Base-by-base conservation (phyloP, 2,797 vertebrate species). In the Heterohyrax brucei region DNA sequence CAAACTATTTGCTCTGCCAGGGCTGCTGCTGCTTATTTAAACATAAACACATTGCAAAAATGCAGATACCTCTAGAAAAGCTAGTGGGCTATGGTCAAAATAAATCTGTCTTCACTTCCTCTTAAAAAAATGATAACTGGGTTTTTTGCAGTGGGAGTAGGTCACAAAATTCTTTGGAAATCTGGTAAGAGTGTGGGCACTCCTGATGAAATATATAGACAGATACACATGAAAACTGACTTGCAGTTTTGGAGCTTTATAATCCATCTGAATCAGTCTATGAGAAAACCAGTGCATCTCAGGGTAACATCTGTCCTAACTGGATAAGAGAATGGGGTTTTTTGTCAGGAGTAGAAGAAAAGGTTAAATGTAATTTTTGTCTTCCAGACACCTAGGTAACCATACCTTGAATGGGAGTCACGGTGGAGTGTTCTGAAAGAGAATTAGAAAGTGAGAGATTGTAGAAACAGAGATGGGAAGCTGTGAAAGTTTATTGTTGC, bases 51-150 rank as follows among this genome's bases (percentile, higher is more conserved):
- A 9, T 89, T 59, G 22, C 39, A 24, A 88, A 94, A 78, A 59
- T 78, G 18, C 13, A 53, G 7, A 73, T 72, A 28, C n/a, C 21
- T 94, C 46, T 85, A 87, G 68, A 90, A 66, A 93, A 46, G 19
- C 78, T 70, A 96, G 33, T 73, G 33, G 56, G 8, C 56, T 72
- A 10, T 13, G 5, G 10, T 68, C 48, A 82, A 75, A 80, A 12
- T 83, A 81, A 79, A 76, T 26, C 24, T 24, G 28, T 91, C 77
- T 93, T 7, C 26, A 39, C 91, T 96, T 83, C 28, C 28, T 94
- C 62, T 21, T 81, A 33, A 95, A 87, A 68, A 95, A 90, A 70
- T 72, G 83, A 81, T 66, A 46, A 44, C 39, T 78, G 13, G 22
- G 9, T 16, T 33, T 22, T n/a, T 24, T 73, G 84, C 53, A 77